A percentile compares a stretch with the other conserved stretches of the same genome.
phyloP scores from a whole-genome alignment of 2,888 invertebrate genomes.

The Empis stercorea region DNA sequence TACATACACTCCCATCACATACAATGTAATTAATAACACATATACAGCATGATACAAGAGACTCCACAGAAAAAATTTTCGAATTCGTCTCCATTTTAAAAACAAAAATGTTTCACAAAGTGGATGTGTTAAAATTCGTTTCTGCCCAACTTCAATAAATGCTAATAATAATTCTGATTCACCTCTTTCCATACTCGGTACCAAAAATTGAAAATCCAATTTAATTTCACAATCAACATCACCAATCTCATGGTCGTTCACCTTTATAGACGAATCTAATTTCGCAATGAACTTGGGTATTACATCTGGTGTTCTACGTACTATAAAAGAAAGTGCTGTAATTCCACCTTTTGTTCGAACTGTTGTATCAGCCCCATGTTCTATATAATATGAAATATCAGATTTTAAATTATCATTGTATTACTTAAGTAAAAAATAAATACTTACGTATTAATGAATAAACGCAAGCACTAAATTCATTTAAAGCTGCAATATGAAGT shows the following conservation, averaged over 20 bases:
- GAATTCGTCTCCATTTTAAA: constrained; percentile 68
- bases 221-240: constrained; percentile 76
- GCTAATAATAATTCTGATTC: constrained; percentile 58
- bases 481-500: constrained; percentile 68
- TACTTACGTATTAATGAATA: constrained; percentile 48
- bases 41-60: constrained; percentile 64
- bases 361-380: constrained; percentile 71
- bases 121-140: constrained; percentile 68
- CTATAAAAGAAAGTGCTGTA: constrained; percentile 67
- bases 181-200: constrained; percentile 48
- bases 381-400: constrained; percentile 23
- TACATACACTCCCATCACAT: constrained; percentile 46
- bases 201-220: constrained; percentile 48
- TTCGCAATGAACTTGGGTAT: constrained; percentile 56
- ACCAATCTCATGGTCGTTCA: constrained; percentile 72
- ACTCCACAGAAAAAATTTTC: constrained; percentile 69
- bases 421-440: constrained; percentile 4
- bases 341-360: constrained; percentile 67
- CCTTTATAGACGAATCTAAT: constrained; percentile 60
- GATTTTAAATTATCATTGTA: no score
- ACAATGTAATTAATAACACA: constrained; percentile 60
- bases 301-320: constrained; percentile 72
- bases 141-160: constrained; percentile 67
- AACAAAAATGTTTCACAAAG: constrained; percentile 73
- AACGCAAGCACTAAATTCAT: constrained; percentile 67